phyloP scores from a whole-genome alignment of 2,113 vertebrate species.

The Tychaedon coryphoeus region DNA sequence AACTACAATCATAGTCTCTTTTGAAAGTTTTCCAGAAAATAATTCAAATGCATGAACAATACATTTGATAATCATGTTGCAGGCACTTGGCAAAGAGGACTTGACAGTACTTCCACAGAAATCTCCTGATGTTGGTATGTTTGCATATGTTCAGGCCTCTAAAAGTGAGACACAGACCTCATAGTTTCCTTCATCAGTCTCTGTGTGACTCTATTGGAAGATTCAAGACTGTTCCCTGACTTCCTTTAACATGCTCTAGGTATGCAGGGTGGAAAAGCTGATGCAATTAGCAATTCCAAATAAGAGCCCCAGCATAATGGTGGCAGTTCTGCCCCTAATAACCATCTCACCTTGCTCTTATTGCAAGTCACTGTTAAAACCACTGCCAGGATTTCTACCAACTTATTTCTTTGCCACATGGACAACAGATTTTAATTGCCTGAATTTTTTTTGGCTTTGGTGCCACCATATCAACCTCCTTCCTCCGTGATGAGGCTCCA shows the following conservation, averaged over 20 bases:
- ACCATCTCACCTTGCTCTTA: background rate
- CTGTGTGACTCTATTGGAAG: background rate
- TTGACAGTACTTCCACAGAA: background rate
- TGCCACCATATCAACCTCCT: background rate
- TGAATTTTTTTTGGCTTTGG: background rate
- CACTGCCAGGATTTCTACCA: background rate
- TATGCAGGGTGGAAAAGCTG: rapidly evolving
- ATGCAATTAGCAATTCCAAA: background rate
- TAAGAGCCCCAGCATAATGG: rapidly evolving
- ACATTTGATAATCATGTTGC: background rate
- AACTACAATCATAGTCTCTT: background rate
- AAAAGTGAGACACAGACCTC: background rate
- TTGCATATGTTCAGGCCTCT: background rate
- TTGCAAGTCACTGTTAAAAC: background rate
- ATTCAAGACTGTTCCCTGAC: background rate
- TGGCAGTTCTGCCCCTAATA: background rate
- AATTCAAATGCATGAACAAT: background rate
- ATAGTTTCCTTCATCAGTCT: rapidly evolving
- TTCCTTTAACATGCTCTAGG: background rate
- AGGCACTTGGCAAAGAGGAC: background rate
- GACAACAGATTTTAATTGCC: background rate
- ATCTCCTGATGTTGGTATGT: background rate
- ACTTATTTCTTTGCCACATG: background rate
- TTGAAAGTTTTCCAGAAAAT: background rate
- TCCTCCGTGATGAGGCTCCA: background rate